Evolutionary conservation across 92 coral and sea anemone genomes (phyloP).

Genomic region (Muricea muricata): DNA sequence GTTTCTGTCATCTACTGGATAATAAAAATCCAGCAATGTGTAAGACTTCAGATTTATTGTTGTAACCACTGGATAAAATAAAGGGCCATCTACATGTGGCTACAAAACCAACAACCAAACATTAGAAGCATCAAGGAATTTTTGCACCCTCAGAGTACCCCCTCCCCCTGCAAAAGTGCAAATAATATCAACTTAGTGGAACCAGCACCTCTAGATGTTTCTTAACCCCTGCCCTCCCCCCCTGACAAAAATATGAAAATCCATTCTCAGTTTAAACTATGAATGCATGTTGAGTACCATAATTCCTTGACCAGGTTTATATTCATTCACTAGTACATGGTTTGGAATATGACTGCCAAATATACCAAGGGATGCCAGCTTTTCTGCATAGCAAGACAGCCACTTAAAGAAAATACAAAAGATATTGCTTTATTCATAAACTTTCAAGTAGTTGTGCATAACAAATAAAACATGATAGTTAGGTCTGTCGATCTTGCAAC

Average conservation of each 20-base stretch:
- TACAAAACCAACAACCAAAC: no score
- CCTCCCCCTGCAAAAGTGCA: no score
- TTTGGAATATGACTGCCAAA: slow-evolving; percentile 80
- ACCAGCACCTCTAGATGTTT: no score
- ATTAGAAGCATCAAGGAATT: no score
- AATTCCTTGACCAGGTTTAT: slow-evolving; percentile 95
- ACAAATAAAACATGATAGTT: no score
- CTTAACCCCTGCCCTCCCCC: no score
- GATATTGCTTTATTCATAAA: neutral
- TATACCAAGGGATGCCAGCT: slow-evolving; percentile 72
- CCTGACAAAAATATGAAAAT: neutral
- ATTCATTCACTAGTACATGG: slow-evolving; percentile 95
- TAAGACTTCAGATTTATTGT: slow-evolving; percentile 93
- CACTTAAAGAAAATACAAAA: slow-evolving; percentile 65
- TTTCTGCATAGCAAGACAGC: slow-evolving; percentile 72
- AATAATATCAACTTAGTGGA: no score
- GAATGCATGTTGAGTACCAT: slow-evolving; percentile 85
- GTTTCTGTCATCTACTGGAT: slow-evolving; percentile 46
- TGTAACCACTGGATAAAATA: slow-evolving; percentile 93
- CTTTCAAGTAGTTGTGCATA: no score
- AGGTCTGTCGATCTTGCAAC: no score
- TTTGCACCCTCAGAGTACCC: no score
- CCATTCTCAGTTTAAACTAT: neutral
- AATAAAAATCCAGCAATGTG: slow-evolving; percentile 86
- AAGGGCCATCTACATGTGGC: slow-evolving; percentile 98